phyloP scores from a whole-genome alignment of 1,140 invertebrate species.

The Cotesia chilonis region DNA sequence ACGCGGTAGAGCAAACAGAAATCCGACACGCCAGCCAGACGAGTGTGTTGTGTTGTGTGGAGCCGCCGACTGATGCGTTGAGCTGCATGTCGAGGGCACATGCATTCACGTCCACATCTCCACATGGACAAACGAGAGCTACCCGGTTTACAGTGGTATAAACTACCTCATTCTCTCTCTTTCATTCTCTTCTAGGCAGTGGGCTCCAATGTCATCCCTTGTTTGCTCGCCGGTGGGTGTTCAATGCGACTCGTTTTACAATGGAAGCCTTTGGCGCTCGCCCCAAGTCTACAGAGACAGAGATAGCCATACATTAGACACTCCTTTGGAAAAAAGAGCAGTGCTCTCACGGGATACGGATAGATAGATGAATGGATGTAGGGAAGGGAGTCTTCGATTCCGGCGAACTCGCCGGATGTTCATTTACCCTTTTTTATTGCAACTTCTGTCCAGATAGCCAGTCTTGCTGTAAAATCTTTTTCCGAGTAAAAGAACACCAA shows the following conservation, averaged over 20 bases:
- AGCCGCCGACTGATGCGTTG: background rate
- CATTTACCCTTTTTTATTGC: constrained; percentile 2
- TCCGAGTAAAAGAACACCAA: background rate
- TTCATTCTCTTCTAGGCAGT: background rate
- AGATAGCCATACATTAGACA: too few species aligned
- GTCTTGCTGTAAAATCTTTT: background rate
- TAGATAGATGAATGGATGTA: too few species aligned
- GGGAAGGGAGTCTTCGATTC: background rate
- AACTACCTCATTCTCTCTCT: too few species aligned
- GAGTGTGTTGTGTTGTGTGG: background rate
- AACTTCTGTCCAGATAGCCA: background rate
- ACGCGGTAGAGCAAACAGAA: constrained; percentile 45
- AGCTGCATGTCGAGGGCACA: background rate
- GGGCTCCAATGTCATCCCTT: constrained; percentile 27
- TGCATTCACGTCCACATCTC: background rate
- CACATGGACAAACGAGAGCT: background rate
- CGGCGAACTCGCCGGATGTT: background rate
- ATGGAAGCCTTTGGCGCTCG: constrained; percentile 45
- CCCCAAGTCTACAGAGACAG: constrained; percentile 3
- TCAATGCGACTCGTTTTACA: constrained; percentile 41
- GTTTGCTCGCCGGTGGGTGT: constrained; percentile 38
- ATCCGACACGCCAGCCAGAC: constrained; percentile 40
- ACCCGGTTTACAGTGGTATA: too few species aligned
- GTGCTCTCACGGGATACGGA: background rate
- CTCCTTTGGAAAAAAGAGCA: background rate